Percentiles rank a stretch among this genome's conserved stretches.
Evolutionary conservation across 2,797 vertebrate species (phyloP).

Genomic region (Anolis apletophallus): DNA sequence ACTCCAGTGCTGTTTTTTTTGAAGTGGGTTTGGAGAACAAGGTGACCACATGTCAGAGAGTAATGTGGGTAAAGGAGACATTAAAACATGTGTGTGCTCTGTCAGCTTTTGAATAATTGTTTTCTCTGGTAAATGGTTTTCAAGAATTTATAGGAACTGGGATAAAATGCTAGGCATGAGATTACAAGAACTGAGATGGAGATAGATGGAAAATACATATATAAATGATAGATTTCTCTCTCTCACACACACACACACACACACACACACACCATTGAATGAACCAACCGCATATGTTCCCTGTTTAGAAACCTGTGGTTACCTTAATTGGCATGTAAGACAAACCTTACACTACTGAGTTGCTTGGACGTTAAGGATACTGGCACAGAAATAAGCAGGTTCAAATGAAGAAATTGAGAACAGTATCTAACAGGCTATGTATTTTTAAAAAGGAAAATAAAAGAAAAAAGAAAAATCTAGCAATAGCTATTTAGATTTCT

Average conservation of each 20-base stretch:
- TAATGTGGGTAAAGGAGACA: not conserved
- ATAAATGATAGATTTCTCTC: too few relatives aligned
- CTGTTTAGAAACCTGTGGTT: not conserved
- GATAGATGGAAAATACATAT: too few relatives aligned
- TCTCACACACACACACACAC: not conserved
- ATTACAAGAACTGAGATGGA: too few relatives aligned
- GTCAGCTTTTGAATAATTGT: not conserved
- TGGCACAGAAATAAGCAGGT: not conserved
- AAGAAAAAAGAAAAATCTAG: not conserved
- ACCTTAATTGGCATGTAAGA: not conserved
- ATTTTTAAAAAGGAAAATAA: conserved; percentile 10
- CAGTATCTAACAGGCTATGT: not conserved
- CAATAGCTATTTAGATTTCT: not conserved
- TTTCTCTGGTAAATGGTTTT: conserved; percentile 6
- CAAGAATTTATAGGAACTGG: not conserved
- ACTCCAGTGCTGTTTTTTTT: not conserved
- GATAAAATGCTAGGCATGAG: not conserved
- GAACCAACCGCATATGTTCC: not conserved
- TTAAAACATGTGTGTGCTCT: not conserved
- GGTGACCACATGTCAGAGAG: not conserved
- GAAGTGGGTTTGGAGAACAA: not conserved
- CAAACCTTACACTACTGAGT: conserved; percentile 10
- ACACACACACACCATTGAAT: not conserved
- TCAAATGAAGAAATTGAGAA: not conserved
- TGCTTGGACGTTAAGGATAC: not conserved